These are phyloP conservation scores for Drosophila antonietae DNA, from an alignment of 2,888 invertebrate species.

Conservation along the genomic window DNA sequence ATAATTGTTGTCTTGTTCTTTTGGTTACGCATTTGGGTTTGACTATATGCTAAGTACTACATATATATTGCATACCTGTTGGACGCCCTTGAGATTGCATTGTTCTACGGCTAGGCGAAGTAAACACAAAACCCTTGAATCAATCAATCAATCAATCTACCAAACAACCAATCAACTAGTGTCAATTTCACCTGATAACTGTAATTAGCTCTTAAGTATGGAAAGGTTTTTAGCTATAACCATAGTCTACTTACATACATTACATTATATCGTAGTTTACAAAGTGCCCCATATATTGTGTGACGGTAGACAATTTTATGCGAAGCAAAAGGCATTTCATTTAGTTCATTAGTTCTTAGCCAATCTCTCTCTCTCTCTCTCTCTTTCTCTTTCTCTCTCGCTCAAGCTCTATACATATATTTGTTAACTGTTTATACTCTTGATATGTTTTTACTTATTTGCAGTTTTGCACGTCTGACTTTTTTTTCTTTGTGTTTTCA, in stretches of 20 bases:
- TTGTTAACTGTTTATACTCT: constrained; percentile 27
- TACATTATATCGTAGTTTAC: constrained; percentile 57
- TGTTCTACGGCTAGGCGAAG: constrained; percentile 65
- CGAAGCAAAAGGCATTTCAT: constrained; percentile 68
- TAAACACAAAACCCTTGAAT: constrained; percentile 36
- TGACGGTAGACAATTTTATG: constrained; percentile 47
- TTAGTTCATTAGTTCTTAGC: constrained; percentile 54
- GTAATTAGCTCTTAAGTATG: constrained; percentile 75
- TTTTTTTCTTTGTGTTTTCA: constrained; percentile 38
- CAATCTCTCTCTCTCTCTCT: constrained; percentile 26
- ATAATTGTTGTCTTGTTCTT: constrained; percentile 78
- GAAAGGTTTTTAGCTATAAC: constrained; percentile 71
- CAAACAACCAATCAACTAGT: constrained; percentile 53
- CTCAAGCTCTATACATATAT: constrained; percentile 24
- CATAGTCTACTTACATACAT: constrained; percentile 59
- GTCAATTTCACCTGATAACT: constrained; percentile 59
- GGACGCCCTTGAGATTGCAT: constrained; percentile 74
- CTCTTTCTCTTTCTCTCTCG: constrained; percentile 16
- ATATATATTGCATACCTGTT: constrained; percentile 75
- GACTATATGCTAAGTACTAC: constrained; percentile 67
- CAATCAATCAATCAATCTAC: constrained; percentile 31
- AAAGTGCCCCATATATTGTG: constrained; percentile 44
- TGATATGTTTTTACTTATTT: constrained; percentile 37
- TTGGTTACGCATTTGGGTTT: constrained; percentile 79
- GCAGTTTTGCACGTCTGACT: constrained; percentile 48